Base-by-base conservation (phyloP, 2,888 invertebrate genomes). In the Galeruca laticollis region DNA sequence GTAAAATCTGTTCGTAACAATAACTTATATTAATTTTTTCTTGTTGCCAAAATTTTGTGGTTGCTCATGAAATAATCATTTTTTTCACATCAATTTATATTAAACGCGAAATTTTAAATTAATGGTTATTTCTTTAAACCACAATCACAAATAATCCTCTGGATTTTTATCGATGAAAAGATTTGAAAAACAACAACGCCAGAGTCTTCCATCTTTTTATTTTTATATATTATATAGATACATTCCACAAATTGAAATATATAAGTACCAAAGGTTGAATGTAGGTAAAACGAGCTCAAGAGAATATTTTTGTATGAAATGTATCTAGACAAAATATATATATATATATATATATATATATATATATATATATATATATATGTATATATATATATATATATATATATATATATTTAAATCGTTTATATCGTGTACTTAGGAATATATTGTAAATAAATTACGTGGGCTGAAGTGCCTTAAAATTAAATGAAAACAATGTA, bases 401-500 rank as follows among this genome's bases (percentile, higher is more conserved):
- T n/a, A n/a, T n/a, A n/a, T n/a, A n/a, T n/a, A n/a, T 1, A 26
- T 26, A 26, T 26, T 26, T 26, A 26, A 70, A 56, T 72, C 70
- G 63, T 37, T 65, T 72, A 65, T 64, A 68, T 61, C 63, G 68
- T 76, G 80, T 80, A 80, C 80, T 81, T 80, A 81, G 79, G 72
- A 74, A 72, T 71, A 26, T 60, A 65, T 69, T 77, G 75, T 80
- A 78, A 68, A 74, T 76, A 78, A 71, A 73, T 67, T 75, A 69
- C 72, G 73, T 75, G 74, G 76, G 76, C 78, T 75, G 15, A 75
- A 74, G 79, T 80, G 79, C 80, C 80, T 80, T 80, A 79, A 76
- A 69, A 70, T 59, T 69, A 60, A 52, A 18, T 13, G 11, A 26
- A 26, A 26, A 26, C 8, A 52, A 26, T 33, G 35, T 35, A 54